phyloP scores from a whole-genome alignment of 2,113 vertebrate species.

The Butastur rufipennis region DNA sequence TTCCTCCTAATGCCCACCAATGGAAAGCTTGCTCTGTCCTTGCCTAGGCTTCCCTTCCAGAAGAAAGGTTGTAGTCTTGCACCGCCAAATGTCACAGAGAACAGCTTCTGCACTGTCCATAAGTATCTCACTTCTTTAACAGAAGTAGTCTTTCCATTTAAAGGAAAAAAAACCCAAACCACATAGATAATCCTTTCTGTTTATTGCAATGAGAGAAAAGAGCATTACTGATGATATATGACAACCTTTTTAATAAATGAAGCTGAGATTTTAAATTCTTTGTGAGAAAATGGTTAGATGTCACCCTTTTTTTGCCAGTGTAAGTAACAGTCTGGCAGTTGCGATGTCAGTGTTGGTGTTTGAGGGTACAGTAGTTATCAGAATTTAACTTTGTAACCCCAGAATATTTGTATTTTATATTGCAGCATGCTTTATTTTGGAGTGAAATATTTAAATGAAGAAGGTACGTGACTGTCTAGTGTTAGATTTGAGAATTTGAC shows the following conservation, averaged over 20 bases:
- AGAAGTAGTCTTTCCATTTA: not conserved
- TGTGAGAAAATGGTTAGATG: not conserved
- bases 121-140: not conserved
- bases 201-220: not conserved
- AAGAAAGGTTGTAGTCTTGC: accelerated
- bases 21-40: not conserved
- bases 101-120: not conserved
- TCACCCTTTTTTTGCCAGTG: not conserved
- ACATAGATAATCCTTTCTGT: not conserved
- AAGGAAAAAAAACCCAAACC: not conserved
- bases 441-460: not conserved
- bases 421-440: not conserved
- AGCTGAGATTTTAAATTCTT: not conserved
- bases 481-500: not conserved
- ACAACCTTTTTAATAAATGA: not conserved
- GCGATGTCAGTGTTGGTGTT: not conserved
- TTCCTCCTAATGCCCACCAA: not conserved
- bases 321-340: not conserved
- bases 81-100: not conserved
- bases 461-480: not conserved
- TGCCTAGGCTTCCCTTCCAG: not conserved
- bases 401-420: not conserved
- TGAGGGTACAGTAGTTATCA: not conserved
- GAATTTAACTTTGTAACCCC: not conserved
- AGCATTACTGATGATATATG: not conserved